Evolutionary conservation across 2,797 vertebrate species (phyloP).

Genomic region (Scyliorhinus canicula): DNA sequence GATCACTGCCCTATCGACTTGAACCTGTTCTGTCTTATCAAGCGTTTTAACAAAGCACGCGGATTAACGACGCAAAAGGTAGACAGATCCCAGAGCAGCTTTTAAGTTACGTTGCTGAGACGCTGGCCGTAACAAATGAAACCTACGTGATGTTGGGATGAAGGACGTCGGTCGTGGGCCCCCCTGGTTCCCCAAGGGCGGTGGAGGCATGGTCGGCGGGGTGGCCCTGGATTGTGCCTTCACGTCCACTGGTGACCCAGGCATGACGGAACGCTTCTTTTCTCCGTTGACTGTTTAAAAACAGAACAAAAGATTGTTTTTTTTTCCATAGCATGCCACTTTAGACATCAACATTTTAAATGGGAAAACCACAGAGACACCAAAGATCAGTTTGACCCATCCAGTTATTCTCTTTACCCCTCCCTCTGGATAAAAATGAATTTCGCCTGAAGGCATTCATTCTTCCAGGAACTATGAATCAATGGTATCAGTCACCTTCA

Average conservation of each 20-base stretch:
- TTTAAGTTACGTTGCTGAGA: neutral
- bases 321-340: constrained; percentile 2
- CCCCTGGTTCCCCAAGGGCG: constrained; percentile 84
- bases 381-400: neutral
- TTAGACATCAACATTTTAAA: neutral
- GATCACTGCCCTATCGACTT: neutral
- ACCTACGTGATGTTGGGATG: constrained; percentile 81
- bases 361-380: neutral
- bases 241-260: constrained; percentile 95
- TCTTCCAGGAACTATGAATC: no score
- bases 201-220: constrained; percentile 86
- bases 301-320: neutral
- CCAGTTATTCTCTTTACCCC: neutral
- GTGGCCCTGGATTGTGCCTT: constrained; percentile 93
- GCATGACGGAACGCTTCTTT: constrained; percentile 95
- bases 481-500: no score
- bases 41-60: constrained; percentile 36
- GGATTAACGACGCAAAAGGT: constrained; percentile 38
- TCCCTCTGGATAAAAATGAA: neutral
- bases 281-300: constrained; percentile 76
- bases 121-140: neutral
- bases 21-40: neutral
- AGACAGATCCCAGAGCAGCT: accelerated
- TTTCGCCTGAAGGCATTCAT: neutral
- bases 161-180: constrained; percentile 86